These are phyloP conservation scores for Gorsachius magnificus DNA, from an alignment of 2,797 vertebrate species.

Conservation along the genomic window DNA sequence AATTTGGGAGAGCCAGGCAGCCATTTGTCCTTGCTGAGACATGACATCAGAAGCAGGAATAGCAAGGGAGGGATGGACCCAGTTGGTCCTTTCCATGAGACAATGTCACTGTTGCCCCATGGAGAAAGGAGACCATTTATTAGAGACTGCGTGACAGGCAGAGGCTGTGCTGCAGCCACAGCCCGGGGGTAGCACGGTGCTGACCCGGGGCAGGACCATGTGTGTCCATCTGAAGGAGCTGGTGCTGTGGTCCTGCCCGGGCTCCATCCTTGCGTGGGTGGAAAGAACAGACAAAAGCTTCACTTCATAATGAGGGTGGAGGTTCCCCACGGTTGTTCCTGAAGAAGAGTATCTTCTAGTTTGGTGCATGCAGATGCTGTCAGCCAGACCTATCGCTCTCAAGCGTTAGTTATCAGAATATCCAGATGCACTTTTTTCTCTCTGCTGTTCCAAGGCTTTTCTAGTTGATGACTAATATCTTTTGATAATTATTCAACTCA, in stretches of 20 bases:
- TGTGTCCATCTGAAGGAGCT: not conserved
- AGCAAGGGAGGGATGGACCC: not conserved
- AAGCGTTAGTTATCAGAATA: not conserved
- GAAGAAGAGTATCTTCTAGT: not conserved
- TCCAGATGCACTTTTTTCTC: not conserved
- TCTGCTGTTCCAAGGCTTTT: not conserved
- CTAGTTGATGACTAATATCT: not conserved
- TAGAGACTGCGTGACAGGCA: not conserved
- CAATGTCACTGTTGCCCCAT: rapidly evolving
- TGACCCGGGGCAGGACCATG: not conserved
- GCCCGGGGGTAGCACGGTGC: rapidly evolving
- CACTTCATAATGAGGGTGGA: rapidly evolving
- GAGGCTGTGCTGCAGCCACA: not conserved
- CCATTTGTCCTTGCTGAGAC: rapidly evolving
- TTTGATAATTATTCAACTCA: not conserved
- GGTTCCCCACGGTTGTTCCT: not conserved
- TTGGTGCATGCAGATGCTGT: not conserved
- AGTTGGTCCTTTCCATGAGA: not conserved
- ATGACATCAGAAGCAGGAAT: not conserved
- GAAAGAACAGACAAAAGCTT: not conserved
- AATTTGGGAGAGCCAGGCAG: not conserved
- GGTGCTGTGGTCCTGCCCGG: not conserved
- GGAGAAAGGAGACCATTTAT: not conserved
- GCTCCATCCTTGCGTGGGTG: rapidly evolving
- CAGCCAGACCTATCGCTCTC: not conserved